These are phyloP conservation scores for Ophion costatus DNA, from an alignment of 2,888 invertebrate species.

Conservation along the genomic window DNA sequence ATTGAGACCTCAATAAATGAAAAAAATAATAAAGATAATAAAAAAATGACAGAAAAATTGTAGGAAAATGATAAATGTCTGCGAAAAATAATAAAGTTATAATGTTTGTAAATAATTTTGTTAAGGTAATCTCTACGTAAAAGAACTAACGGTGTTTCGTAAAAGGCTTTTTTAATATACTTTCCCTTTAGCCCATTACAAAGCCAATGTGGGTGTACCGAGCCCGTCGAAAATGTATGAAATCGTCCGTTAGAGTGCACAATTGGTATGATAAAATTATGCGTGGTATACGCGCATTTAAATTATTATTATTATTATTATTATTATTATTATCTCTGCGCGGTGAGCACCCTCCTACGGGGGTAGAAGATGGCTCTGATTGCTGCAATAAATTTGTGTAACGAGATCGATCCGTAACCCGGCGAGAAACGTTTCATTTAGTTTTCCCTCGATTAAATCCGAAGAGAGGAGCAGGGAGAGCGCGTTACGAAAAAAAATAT, in stretches of 20 bases:
- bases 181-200: not conserved
- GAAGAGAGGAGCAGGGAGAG: constrained; percentile 19
- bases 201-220: not conserved
- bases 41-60: no score
- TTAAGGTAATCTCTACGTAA: no score
- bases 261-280: no score
- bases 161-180: no score
- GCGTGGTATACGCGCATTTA: not conserved
- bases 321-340: not conserved
- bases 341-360: not conserved
- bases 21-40: no score
- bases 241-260: no score
- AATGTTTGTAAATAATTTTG: no score
- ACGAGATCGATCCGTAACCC: constrained; percentile 53
- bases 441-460: constrained; percentile 27
- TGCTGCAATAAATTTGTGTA: constrained; percentile 53
- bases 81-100: no score
- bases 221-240: no score
- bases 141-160: no score
- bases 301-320: not conserved
- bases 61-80: no score
- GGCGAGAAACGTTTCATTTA: constrained; percentile 26
- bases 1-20: no score
- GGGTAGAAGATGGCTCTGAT: constrained; percentile 37
- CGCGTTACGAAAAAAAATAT: constrained; percentile 11